A percentile compares a stretch with the other conserved stretches of the same genome.
These are phyloP conservation scores for Nomia melanderi DNA, from an alignment of 1,140 invertebrate genomes.

Conservation along the genomic window DNA sequence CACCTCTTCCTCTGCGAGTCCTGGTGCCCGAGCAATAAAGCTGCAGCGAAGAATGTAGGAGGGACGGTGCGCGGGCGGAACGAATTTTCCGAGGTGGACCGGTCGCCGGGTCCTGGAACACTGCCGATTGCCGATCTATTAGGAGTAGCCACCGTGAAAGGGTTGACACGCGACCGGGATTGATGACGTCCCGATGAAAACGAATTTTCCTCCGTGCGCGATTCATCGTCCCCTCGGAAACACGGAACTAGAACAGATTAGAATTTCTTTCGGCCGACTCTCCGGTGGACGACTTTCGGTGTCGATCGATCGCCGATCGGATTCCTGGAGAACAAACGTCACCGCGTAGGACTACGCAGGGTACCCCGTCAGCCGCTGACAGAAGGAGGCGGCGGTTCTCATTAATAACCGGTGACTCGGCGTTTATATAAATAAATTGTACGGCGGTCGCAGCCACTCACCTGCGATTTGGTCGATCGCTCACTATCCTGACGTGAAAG, in stretches of 20 bases:
- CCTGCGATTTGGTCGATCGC: slow-evolving; percentile 72
- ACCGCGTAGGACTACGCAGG: slow-evolving; percentile 17
- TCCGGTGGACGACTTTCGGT: slow-evolving; percentile 16
- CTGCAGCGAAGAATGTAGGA: slow-evolving; percentile 19
- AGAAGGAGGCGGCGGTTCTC: slow-evolving; percentile 61
- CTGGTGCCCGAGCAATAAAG: slow-evolving; percentile 44
- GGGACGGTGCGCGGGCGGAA: slow-evolving; percentile 39
- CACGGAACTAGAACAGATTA: too few species aligned
- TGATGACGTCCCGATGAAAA: slow-evolving; percentile 48
- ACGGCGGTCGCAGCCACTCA: slow-evolving; percentile 68
- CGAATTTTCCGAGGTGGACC: slow-evolving; percentile 56
- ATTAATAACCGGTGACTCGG: slow-evolving; percentile 74
- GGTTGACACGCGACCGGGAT: slow-evolving; percentile 73
- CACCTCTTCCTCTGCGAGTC: slow-evolving; percentile 45
- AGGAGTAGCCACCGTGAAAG: slow-evolving; percentile 63
- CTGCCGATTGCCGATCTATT: slow-evolving; percentile 54
- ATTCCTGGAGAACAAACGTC: slow-evolving; percentile 14
- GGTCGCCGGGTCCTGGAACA: slow-evolving; percentile 2
- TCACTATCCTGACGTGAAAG: slow-evolving; percentile 73
- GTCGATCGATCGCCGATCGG: slow-evolving; percentile 53
- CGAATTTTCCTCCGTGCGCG: background rate
- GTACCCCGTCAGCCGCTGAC: slow-evolving; percentile 55
- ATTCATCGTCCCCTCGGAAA: background rate
- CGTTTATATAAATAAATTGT: slow-evolving; percentile 75
- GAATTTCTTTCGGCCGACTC: background rate